Evolutionary conservation across 2,113 vertebrate species (phyloP), one percentile per base, ranked within the genome.

Genomic region (Leuciscus idus): DNA sequence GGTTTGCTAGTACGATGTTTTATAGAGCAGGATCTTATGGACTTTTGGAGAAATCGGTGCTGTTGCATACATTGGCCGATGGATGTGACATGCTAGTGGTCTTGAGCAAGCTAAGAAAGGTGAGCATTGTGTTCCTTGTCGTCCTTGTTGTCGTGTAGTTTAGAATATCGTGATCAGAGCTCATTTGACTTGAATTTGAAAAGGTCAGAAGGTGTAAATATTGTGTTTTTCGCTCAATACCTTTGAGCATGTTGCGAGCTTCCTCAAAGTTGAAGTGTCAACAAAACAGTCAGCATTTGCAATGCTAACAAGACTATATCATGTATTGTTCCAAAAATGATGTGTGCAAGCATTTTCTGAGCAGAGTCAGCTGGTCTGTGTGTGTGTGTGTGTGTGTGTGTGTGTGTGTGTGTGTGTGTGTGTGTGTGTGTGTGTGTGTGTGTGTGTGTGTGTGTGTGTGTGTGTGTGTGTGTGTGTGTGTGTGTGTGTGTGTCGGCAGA

Each of bases 61-160:
- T 28, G 57, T 66, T 72, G 70, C 48, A 75, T 74, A 62, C 48
- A 36, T 48, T 26, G n/a, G 12, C 66, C 43, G 77, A n/a, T n/a
- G 62, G 55, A 70, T 61, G 61, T 87, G 28, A 76, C 78, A 82
- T 81, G 70, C 61, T 50, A 76, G 57, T 48, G 28, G 78, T 75
- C 78, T 26, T 30, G 48, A 78, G 33, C n/a, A 30, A 39, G 68
- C 76, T 66, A 26, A 89, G 30, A 68, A 75, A 90, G 87, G 87
- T 89, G 84, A 87, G 84, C 79, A 70, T 46, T 2, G 57, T 84
- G 48, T 86, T 84, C 30, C 55, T 33, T 33, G 33, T 33, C 33
- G 3, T 33, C 33, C 33, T 33, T 33, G 33, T 33, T 61, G 48
- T 48, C 43, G 12, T 11, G 17, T 28, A 17, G 68, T 46, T 78